Percentiles rank a stretch among this genome's conserved stretches.
These are phyloP conservation scores for Batillaria attramentaria DNA, from an alignment of 1,140 invertebrate species.

Conservation along the genomic window DNA sequence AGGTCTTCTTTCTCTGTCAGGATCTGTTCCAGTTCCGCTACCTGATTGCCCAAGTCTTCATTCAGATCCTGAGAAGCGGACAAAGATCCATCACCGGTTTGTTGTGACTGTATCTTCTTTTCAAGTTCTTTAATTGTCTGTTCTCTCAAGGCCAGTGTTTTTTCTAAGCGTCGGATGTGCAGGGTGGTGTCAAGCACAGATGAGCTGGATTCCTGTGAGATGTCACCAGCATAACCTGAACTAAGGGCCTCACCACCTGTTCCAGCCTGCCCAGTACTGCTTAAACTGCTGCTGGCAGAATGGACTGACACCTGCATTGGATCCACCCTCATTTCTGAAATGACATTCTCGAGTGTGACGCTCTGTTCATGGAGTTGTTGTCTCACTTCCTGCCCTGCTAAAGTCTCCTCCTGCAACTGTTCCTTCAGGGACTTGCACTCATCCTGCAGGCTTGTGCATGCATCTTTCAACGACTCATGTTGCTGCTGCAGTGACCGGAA, in stretches of 20 bases:
- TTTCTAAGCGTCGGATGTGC: no score
- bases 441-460: conserved; percentile 8
- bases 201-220: no score
- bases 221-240: no score
- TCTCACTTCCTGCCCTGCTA: neutral
- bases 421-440: neutral
- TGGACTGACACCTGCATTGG: no score
- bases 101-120: conserved; percentile 2
- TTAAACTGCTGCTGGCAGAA: no score
- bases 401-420: neutral
- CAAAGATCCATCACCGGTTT: neutral
- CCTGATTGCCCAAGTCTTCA: conserved; percentile 4
- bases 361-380: conserved; percentile 20
- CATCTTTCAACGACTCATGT: neutral
- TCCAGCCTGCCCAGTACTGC: no score
- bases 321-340: conserved; percentile 24
- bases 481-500: neutral
- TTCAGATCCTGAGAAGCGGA: neutral
- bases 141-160: no score
- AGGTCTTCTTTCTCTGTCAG: conserved; percentile 35
- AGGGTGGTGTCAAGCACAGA: no score
- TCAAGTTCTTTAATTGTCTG: neutral
- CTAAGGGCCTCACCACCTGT: no score
- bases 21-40: conserved; percentile 25
- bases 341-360: conserved; percentile 11